These are phyloP conservation scores for Hirudinaria manillensis DNA, from an alignment of 2,888 invertebrate genomes.

Conservation along the genomic window DNA sequence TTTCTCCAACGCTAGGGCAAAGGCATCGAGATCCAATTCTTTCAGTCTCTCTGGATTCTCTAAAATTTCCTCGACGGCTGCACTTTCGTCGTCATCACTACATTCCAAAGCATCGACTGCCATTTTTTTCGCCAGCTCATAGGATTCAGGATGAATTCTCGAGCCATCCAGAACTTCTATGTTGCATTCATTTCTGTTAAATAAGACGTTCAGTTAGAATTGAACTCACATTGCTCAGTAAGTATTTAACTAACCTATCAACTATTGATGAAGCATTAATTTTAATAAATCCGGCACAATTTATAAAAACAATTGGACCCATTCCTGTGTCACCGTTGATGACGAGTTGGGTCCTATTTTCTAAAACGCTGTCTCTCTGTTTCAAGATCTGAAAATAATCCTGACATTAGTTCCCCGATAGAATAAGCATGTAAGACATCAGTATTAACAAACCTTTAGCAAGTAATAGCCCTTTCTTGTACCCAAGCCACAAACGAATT, in stretches of 20 bases:
- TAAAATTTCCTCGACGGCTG: conserved; percentile 90
- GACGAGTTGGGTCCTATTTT: conserved; percentile 89
- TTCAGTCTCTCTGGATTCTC: conserved; percentile 87
- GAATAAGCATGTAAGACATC: background rate
- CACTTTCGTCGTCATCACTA: conserved; percentile 84
- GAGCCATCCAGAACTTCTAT: conserved; percentile 79
- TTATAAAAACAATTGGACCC: conserved; percentile 96
- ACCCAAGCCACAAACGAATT: conserved; percentile 94
- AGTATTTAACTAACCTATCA: too few relatives aligned
- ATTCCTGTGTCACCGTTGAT: conserved; percentile 79
- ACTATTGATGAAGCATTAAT: conserved; percentile 74
- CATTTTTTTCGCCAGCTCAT: conserved; percentile 99
- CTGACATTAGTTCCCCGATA: background rate
- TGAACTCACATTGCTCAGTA: background rate
- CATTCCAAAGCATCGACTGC: conserved; percentile 97
- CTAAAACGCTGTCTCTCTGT: conserved; percentile 71
- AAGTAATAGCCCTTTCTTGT: conserved; percentile 73
- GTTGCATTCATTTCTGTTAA: background rate
- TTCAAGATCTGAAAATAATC: conserved; percentile 36
- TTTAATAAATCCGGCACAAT: conserved; percentile 96
- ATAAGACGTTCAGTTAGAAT: background rate
- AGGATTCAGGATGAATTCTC: conserved; percentile 95
- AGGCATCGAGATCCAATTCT: conserved; percentile 94
- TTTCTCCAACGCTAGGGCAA: conserved; percentile 90
- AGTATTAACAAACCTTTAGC: conserved; percentile 44